Conservation (phyloP, 2,888 invertebrate species). For the Meteorus cinctellus region DNA sequence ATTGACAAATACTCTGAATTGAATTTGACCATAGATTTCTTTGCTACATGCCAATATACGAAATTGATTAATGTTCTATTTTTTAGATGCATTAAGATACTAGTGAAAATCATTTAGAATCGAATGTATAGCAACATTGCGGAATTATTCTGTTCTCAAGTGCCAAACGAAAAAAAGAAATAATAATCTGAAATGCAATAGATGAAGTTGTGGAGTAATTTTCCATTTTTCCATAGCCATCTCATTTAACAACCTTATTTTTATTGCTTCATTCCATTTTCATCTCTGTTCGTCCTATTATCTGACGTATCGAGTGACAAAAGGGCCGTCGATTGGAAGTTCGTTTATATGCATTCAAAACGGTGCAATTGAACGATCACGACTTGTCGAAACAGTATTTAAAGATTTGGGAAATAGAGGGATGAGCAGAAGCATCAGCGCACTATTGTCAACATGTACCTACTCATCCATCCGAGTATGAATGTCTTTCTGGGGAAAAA, state of each 20-base stretch:
- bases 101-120: too few relatives aligned
- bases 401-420: conserved; percentile 3
- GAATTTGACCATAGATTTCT: too few relatives aligned
- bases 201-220: too few relatives aligned
- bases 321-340: conserved; percentile 28
- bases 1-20: too few relatives aligned
- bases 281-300: background rate
- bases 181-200: too few relatives aligned
- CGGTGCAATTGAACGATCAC: background rate
- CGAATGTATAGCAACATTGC: too few relatives aligned
- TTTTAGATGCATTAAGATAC: too few relatives aligned
- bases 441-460: background rate
- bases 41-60: too few relatives aligned
- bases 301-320: background rate
- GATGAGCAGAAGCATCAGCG: background rate
- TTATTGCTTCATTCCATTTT: background rate
- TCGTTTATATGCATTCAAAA: conserved; percentile 32
- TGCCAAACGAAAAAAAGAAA: too few relatives aligned
- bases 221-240: too few relatives aligned
- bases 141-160: too few relatives aligned
- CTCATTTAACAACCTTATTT: background rate
- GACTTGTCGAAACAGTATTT: conserved; percentile 18
- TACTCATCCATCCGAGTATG: background rate
- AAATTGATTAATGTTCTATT: too few relatives aligned
- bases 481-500: conserved; percentile 1